Evolutionary conservation across 2,888 invertebrate species (phyloP).

Genomic region (Pollenia amentaria): DNA sequence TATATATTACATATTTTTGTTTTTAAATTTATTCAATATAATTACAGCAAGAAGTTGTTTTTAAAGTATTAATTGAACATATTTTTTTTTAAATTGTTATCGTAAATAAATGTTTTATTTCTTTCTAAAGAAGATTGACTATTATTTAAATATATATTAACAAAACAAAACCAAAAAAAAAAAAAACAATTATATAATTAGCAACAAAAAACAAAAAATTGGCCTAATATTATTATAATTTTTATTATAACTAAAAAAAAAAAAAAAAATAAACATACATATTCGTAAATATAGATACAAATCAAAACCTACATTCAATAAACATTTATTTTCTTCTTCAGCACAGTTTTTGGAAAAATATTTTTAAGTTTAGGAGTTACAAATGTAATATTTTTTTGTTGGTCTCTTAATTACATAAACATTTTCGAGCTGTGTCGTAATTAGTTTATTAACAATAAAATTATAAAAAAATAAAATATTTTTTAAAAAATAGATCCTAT

Average conservation of each 20-base stretch:
- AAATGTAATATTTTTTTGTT: background rate
- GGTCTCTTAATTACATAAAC: background rate
- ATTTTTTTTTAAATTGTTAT: too few relatives aligned
- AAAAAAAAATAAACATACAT: slow-evolving; percentile 26
- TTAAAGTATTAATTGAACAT: too few relatives aligned
- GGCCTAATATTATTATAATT: slow-evolving; percentile 39
- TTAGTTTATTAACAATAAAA: background rate
- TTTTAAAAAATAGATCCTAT: too few relatives aligned
- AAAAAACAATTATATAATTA: slow-evolving; percentile 46
- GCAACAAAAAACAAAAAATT: slow-evolving; percentile 49
- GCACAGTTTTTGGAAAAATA: background rate
- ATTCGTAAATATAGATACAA: background rate
- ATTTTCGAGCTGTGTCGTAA: background rate
- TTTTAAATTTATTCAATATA: slow-evolving; percentile 3
- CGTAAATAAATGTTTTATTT: background rate
- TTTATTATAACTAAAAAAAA: slow-evolving; percentile 37
- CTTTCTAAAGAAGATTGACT: slow-evolving; percentile 19
- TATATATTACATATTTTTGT: background rate
- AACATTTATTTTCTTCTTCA: slow-evolving; percentile 12
- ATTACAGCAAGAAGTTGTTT: slow-evolving; percentile 1
- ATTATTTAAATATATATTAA: background rate
- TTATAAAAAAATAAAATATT: too few relatives aligned
- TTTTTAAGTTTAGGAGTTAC: background rate
- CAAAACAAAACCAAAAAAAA: background rate
- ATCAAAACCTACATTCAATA: background rate